A percentile compares a stretch with the other conserved stretches of the same genome.
Conservation (phyloP, 2,113 vertebrate genomes). For the Salvelinus fontinalis region DNA sequence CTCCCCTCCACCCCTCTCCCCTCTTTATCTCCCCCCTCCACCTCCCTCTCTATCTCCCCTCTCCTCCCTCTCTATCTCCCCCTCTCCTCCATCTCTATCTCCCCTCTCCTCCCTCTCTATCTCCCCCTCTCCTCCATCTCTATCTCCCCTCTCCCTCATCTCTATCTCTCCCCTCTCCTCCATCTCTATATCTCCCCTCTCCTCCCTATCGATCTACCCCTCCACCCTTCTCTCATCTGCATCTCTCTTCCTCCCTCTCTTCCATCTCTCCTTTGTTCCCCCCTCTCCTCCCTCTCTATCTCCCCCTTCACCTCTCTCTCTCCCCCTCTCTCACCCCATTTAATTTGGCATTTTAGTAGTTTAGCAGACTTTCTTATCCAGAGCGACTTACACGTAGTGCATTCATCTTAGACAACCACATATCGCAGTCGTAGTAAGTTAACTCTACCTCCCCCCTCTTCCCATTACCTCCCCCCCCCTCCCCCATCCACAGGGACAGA, state of each 20-base stretch:
- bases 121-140: too few species aligned
- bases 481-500: constrained; percentile 10
- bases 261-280: too few species aligned
- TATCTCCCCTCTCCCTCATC: not conserved
- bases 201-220: not conserved
- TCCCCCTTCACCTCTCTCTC: not conserved
- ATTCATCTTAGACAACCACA: too few species aligned
- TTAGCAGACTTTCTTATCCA: too few species aligned
- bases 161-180: not conserved
- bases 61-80: not conserved
- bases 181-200: not conserved
- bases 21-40: not conserved
- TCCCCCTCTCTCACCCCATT: too few species aligned
- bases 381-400: too few species aligned
- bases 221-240: too few species aligned
- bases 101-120: not conserved
- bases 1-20: too few species aligned
- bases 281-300: too few species aligned
- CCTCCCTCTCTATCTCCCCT: not conserved
- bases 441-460: not conserved
- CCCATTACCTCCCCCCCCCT: not conserved
- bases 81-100: not conserved
- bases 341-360: too few species aligned
- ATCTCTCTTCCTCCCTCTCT: too few species aligned
- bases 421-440: not conserved